Base-by-base conservation (phyloP, 2,797 vertebrate genomes). In the Aldrovandia affinis region DNA sequence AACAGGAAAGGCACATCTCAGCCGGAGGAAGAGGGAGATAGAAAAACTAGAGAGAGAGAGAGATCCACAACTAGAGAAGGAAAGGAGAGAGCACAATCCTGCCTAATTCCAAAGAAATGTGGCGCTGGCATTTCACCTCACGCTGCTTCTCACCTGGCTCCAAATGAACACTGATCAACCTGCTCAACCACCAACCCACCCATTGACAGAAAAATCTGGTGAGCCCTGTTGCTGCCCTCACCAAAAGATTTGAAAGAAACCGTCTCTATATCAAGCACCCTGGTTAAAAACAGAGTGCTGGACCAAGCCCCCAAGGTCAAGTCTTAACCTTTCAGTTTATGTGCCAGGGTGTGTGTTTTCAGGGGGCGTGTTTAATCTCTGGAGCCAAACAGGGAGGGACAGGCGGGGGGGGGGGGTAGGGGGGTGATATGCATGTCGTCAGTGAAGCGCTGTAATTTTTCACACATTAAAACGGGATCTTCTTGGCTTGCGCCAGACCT, bases 331-430 rank as follows among this genome's bases (percentile, higher is more conserved):
- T 73, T 77, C 73, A 44, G 15, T 70, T 39, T 70, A 14, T 36
- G 22, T 77, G 39, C 42, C 9, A 3, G 42, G 25, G 73, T 77
- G 33, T 73, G 68, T 73, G 39, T 42, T 73, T 73, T 39, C 15
- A 20, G 36, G 68, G 36, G 68, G 81, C 65, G 80, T 73, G 83
- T 80, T 86, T 78, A 84, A 84, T 85, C 85, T 88, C 81, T 87
- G 85, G 79, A 61, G 50, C 28, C 70, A 83, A 75, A 52, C 54
- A 78, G 81, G 50, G 65, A 50, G 28, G 80, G 80, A 81, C 61
- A 65, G 81, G 55, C 33, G 33, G 50, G 52, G 81, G 28, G 44
- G 77, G n/a, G n/a, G n/a, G n/a, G n/a, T 39, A 52, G 70, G 25
- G 50, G 55, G 9, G 73, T 9, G 39, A 77, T 77, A 77, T 77